Evolutionary conservation across 2,113 vertebrate species (phyloP).

Genomic region (Pyxicephalus adspersus): DNA sequence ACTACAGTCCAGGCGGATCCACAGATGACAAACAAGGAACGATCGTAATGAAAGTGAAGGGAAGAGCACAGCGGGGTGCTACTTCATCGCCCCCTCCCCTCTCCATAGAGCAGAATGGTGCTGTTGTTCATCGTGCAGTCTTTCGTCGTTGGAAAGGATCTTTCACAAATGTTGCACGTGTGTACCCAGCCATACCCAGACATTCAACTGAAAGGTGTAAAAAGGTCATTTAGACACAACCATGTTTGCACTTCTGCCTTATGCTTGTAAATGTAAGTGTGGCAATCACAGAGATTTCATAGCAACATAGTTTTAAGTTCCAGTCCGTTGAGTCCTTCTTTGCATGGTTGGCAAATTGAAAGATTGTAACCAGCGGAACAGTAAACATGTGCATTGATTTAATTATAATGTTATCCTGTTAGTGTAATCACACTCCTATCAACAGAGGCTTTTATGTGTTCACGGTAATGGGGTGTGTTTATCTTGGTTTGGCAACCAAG

Average conservation of each 20-base stretch:
- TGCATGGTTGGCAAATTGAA: conserved; percentile 74
- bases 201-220: background rate
- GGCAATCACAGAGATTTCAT: background rate
- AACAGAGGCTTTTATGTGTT: conserved; percentile 83
- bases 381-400: conserved; percentile 87
- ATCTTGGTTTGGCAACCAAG: conserved; percentile 89
- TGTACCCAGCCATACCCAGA: too few species aligned
- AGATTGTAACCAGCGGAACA: conserved; percentile 82
- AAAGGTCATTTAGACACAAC: background rate
- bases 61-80: too few species aligned
- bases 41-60: too few species aligned
- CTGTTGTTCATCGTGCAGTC: too few species aligned
- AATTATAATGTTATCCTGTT: conserved; percentile 83
- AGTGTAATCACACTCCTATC: conserved; percentile 77
- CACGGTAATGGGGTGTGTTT: conserved; percentile 87
- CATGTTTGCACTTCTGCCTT: background rate
- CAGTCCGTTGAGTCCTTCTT: conserved; percentile 77
- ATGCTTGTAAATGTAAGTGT: too few species aligned
- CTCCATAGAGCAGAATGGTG: too few species aligned
- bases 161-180: too few species aligned
- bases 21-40: too few species aligned
- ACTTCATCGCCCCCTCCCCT: too few species aligned
- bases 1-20: too few species aligned
- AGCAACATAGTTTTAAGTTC: conserved; percentile 69
- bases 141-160: too few species aligned